Percentiles rank a stretch among this genome's conserved stretches.
These are phyloP conservation scores for Neotoma lepida DNA, from an alignment of 2,113 vertebrate species.

Conservation along the genomic window DNA sequence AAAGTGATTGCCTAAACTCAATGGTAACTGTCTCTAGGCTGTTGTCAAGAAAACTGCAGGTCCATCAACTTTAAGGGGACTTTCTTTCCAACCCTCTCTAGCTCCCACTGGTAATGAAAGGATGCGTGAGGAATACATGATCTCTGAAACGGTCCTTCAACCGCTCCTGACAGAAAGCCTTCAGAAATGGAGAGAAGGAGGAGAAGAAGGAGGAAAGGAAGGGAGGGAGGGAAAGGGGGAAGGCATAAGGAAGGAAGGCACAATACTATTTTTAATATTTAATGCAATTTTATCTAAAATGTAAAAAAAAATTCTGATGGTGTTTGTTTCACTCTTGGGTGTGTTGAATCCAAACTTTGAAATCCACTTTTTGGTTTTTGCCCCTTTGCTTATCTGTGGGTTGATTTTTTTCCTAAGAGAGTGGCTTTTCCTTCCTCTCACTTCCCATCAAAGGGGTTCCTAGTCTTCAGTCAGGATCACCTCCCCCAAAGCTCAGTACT, in stretches of 20 bases:
- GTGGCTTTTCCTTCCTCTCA: neutral
- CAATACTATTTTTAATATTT: neutral
- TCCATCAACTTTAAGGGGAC: constrained; percentile 25
- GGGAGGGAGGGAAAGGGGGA: too few species aligned
- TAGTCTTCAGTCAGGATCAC: neutral
- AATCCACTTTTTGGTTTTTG: neutral
- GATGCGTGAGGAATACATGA: constrained; percentile 37
- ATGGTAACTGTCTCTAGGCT: neutral
- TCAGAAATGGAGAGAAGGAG: neutral
- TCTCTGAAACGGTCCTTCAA: constrained; percentile 39
- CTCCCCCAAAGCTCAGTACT: neutral
- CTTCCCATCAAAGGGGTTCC: neutral
- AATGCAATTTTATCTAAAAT: neutral
- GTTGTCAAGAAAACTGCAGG: neutral
- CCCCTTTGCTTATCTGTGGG: neutral
- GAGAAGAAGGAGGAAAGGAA: neutral
- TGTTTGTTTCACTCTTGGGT: neutral
- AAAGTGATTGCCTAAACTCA: constrained; percentile 51
- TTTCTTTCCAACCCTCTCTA: constrained; percentile 28
- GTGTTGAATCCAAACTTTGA: neutral
- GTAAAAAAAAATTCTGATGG: neutral
- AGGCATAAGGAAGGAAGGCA: neutral
- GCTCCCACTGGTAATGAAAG: constrained; percentile 28
- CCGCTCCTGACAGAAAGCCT: neutral
- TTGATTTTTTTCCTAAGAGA: neutral